These are phyloP conservation scores for Drosophila tanythrix DNA, from an alignment of 2,888 invertebrate genomes.

Conservation along the genomic window DNA sequence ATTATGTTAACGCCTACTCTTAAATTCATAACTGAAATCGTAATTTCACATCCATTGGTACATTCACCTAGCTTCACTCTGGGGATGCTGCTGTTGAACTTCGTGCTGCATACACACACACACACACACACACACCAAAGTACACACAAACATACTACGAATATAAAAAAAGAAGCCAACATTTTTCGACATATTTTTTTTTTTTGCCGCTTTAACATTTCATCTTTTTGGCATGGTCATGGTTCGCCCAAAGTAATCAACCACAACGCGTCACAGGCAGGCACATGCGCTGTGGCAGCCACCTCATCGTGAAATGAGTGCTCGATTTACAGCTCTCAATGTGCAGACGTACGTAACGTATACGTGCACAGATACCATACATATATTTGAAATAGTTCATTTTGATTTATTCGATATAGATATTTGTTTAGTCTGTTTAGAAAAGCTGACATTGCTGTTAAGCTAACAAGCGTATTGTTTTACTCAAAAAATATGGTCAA, in stretches of 20 bases:
- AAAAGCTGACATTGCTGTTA: slow-evolving; percentile 1
- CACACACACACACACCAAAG: slow-evolving; percentile 20
- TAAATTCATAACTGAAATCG: slow-evolving; percentile 16
- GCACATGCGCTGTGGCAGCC: slow-evolving; percentile 44
- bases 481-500: not conserved
- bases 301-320: slow-evolving; percentile 4
- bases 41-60: not conserved
- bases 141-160: not conserved
- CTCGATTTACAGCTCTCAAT: slow-evolving; percentile 19
- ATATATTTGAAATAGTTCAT: not conserved
- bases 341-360: slow-evolving; percentile 11
- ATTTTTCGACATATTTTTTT: slow-evolving; percentile 5
- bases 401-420: not conserved
- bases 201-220: slow-evolving; percentile 63
- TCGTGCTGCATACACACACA: slow-evolving; percentile 57
- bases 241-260: slow-evolving; percentile 64
- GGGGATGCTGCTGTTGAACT: slow-evolving; percentile 57
- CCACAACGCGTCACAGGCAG: slow-evolving; percentile 27
- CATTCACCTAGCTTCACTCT: slow-evolving; percentile 16
- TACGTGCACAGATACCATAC: slow-evolving; percentile 3
- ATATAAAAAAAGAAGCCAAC: slow-evolving; percentile 17
- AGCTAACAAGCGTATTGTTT: not conserved
- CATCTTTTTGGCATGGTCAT: slow-evolving; percentile 83
- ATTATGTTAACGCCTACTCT: slow-evolving; percentile 6
- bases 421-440: not conserved